Conservation (phyloP, 1,140 invertebrate species). For the Telenomus remus region DNA sequence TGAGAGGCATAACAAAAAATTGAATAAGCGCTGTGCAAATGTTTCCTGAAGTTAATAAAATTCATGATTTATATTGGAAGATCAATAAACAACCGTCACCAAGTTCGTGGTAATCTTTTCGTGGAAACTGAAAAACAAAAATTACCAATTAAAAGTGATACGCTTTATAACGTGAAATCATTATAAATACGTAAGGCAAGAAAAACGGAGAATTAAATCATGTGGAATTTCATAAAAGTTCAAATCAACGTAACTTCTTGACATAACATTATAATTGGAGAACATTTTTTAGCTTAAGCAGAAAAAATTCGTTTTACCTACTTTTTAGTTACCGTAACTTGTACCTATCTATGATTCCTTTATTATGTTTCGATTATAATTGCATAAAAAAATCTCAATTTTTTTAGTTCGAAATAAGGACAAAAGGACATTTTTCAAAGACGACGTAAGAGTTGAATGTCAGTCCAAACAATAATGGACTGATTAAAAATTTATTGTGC, state of each 20-base stretch:
- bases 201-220: background rate
- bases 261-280: conserved; percentile 7
- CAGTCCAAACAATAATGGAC: too few species aligned
- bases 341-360: background rate
- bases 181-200: background rate
- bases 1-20: too few species aligned
- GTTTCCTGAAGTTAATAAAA: too few species aligned
- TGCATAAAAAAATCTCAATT: too few species aligned
- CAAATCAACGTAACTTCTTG: conserved; percentile 7
- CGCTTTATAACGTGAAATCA: background rate
- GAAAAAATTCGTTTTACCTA: background rate
- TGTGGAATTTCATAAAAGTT: conserved; percentile 2
- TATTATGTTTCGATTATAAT: background rate
- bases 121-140: background rate
- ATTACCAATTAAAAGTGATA: background rate
- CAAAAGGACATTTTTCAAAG: too few species aligned
- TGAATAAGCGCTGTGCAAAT: too few species aligned
- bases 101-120: background rate
- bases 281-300: background rate
- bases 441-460: too few species aligned
- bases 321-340: background rate
- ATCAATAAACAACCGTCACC: background rate
- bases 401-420: too few species aligned
- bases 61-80: too few species aligned
- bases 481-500: too few species aligned